Conservation (phyloP, 2,888 invertebrate genomes). For the Hartigia nigra region DNA sequence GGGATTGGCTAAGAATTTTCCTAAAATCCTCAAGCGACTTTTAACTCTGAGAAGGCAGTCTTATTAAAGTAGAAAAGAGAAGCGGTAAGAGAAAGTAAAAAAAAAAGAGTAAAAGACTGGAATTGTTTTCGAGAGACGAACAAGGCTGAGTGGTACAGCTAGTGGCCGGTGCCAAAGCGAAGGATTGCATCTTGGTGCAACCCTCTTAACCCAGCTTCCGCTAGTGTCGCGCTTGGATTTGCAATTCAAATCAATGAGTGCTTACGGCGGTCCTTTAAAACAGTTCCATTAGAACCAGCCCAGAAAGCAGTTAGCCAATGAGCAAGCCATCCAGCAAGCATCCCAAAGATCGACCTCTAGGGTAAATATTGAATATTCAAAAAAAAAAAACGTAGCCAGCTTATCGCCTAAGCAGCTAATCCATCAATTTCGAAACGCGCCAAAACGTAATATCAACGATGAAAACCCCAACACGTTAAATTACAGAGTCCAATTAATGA, state of each 20-base stretch:
- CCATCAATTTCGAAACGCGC: neutral
- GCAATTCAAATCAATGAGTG: slow-evolving; percentile 29
- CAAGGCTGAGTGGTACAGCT: neutral
- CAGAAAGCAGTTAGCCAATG: neutral
- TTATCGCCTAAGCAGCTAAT: neutral
- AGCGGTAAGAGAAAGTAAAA: neutral
- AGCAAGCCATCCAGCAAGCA: neutral
- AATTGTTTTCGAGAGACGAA: neutral
- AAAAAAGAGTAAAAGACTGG: neutral
- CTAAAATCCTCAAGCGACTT: neutral
- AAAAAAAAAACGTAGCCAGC: neutral
- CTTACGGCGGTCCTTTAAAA: neutral
- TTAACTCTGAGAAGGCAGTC: neutral
- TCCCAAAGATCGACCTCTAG: neutral
- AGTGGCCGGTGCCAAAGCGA: neutral
- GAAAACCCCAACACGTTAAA: neutral
- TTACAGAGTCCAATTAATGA: neutral
- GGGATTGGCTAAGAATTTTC: neutral
- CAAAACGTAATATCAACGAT: neutral
- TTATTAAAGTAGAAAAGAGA: neutral
- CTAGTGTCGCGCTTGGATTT: slow-evolving; percentile 21
- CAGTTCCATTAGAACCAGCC: neutral
- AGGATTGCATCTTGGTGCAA: slow-evolving; percentile 21
- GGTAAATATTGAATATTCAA: neutral
- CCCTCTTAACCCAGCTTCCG: slow-evolving; percentile 33